Percentiles rank a stretch among this genome's conserved stretches.
phyloP scores from a whole-genome alignment of 2,113 vertebrate genomes.

The Gnathonemus echidnorhynchus region DNA sequence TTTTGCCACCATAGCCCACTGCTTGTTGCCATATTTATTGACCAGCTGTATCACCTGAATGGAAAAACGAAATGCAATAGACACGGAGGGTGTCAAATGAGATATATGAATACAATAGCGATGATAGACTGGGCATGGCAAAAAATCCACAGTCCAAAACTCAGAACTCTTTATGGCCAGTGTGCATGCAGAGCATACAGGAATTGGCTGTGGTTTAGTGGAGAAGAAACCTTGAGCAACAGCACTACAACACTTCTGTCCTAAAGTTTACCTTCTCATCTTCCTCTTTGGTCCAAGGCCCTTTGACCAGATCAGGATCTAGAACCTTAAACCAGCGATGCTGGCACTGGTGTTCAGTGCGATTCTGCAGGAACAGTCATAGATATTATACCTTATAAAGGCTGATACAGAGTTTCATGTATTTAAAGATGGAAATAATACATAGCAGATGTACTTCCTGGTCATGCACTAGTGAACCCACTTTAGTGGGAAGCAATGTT shows the following conservation, averaged over 20 bases:
- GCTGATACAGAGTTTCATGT: not conserved
- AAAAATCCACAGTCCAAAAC: not conserved
- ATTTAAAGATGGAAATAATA: not conserved
- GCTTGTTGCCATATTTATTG: slow-evolving; percentile 88
- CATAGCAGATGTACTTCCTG: not conserved
- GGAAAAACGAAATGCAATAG: not conserved
- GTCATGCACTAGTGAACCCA: not conserved
- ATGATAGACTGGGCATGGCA: not conserved
- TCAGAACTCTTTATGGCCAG: not conserved
- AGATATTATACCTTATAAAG: not conserved
- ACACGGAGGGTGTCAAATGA: not conserved
- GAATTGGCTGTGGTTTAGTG: not conserved
- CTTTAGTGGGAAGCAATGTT: too few relatives aligned
- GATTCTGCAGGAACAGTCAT: slow-evolving; percentile 60
- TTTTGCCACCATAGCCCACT: slow-evolving; percentile 92
- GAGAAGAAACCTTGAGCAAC: not conserved
- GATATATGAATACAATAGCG: not conserved
- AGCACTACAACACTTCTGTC: not conserved
- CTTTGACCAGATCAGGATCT: slow-evolving; percentile 91
- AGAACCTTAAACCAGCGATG: slow-evolving; percentile 92
- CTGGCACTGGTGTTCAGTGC: slow-evolving; percentile 90
- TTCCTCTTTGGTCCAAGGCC: slow-evolving; percentile 97
- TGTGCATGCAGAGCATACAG: not conserved
- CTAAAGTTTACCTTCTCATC: slow-evolving; percentile 78
- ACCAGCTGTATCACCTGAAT: slow-evolving; percentile 92